Base-by-base conservation (phyloP, 23 tunicate genomes). In the Aplidium turbinatum region DNA sequence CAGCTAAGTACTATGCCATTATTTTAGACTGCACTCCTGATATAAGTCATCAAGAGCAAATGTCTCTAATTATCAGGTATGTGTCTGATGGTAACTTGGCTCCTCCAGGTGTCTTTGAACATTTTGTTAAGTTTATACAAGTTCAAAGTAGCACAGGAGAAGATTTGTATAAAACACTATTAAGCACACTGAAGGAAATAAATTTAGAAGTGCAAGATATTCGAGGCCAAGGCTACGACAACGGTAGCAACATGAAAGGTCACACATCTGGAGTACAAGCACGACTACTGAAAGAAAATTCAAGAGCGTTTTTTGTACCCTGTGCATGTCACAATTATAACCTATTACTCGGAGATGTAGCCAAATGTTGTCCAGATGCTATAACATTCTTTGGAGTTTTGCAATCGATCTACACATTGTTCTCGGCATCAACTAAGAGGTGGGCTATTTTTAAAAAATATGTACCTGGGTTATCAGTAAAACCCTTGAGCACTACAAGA, bases 181-280 rank as follows among this genome's bases (percentile, higher is more conserved):
- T 60, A 60, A 60, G 20, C 36, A 30, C 35, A 30, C 68, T 60
- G 68, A 30, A 60, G 20, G 36, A 27, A 30, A 4, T 60, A 5
- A 30, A 60, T 26, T 39, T 66, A 39, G 52, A 66, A 16, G 52
- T 66, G 25, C 52, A 66, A 38, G 30, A 66, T 24, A 66, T 66
- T 39, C 52, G 73, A 16, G 73, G 52, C 25, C 73, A 66, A 66
- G 73, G 73, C 27, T 66, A 66, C 28, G 73, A n/a, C 27, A 38
- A 66, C 28, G 68, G 68, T 31, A 30, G 36, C 68, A 60, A 60
- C 68, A 60, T 30, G 68, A 66, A 66, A 38, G 52, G 28, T 19
- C 23, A 35, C 73, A 35, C 6, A 16, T 66, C 73, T 38, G 52
- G 52, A 38, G 73, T 66, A 19, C 30, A 66, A 39, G 52, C 52